Percentiles rank a stretch among this genome's conserved stretches.
phyloP scores from a whole-genome alignment of 1,140 invertebrate species.

The Probaryconus sp. region DNA sequence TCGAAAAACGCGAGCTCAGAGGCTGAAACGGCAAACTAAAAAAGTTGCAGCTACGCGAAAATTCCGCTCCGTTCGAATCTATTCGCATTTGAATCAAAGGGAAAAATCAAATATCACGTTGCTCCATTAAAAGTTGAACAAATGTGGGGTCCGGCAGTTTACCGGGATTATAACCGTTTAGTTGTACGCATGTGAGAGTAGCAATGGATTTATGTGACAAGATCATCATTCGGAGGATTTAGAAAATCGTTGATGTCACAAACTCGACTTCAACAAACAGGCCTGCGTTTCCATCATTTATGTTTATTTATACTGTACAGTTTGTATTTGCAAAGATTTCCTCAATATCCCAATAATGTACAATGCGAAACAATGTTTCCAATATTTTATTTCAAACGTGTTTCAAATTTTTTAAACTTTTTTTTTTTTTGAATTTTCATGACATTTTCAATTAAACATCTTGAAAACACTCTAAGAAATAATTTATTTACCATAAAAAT shows the following conservation, averaged over 20 bases:
- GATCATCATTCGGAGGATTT: constrained; percentile 43
- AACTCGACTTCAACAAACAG: constrained; percentile 10
- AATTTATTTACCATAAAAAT: too few species aligned
- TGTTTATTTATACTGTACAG: constrained; percentile 31
- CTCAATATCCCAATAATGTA: constrained; percentile 8
- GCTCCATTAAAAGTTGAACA: constrained; percentile 67
- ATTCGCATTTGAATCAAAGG: constrained; percentile 47
- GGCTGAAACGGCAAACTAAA: constrained; percentile 31
- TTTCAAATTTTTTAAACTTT: background rate
- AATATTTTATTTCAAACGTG: background rate
- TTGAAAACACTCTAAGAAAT: too few species aligned
- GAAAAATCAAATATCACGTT: constrained; percentile 64
- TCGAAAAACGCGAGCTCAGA: constrained; percentile 38
- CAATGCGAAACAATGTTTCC: background rate
- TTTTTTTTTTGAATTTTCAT: too few species aligned
- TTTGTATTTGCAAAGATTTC: constrained; percentile 27
- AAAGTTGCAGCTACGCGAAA: constrained; percentile 29
- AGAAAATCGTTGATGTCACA: constrained; percentile 24
- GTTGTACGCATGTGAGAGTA: constrained; percentile 35
- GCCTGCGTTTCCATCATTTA: constrained; percentile 20
- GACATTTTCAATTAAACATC: too few species aligned
- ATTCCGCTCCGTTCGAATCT: constrained; percentile 30
- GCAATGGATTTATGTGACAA: constrained; percentile 46
- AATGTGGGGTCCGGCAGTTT: constrained; percentile 34
- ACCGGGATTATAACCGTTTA: constrained; percentile 60